Evolutionary conservation across 2,888 invertebrate species (phyloP).

Genomic region (Chloroclysta siterata): DNA sequence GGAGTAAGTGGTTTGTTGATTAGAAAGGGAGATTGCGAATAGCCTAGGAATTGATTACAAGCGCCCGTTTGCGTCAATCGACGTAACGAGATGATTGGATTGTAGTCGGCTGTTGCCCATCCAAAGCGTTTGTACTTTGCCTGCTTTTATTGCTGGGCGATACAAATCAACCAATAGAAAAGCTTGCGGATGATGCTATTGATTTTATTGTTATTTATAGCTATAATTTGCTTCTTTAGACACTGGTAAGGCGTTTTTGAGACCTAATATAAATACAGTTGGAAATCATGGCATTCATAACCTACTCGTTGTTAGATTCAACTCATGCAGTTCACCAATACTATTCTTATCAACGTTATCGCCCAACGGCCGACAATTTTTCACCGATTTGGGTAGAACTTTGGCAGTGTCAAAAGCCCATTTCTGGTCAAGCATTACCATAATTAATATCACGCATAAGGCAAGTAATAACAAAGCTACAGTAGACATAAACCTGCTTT

Average conservation of each 20-base stretch:
- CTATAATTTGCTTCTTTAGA: background rate
- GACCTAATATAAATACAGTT: background rate
- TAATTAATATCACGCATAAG: background rate
- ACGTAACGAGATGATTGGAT: constrained; percentile 29
- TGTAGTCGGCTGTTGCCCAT: constrained; percentile 15
- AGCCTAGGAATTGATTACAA: constrained; percentile 23
- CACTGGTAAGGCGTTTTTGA: background rate
- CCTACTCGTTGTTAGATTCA: background rate
- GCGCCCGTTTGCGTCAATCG: constrained; percentile 26
- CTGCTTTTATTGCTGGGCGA: background rate
- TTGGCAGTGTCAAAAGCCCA: background rate
- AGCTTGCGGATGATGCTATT: background rate
- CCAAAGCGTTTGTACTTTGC: constrained; percentile 10
- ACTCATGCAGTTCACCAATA: background rate
- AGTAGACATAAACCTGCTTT: too few species aligned
- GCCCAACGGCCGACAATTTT: background rate
- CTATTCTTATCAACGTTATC: constrained; percentile 6
- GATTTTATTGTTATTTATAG: background rate
- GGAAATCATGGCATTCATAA: background rate
- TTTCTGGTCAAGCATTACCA: background rate
- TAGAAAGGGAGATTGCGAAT: constrained; percentile 19
- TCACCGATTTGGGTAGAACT: background rate
- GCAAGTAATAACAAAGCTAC: too few species aligned
- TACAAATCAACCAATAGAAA: constrained; percentile 12
- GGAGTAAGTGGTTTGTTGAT: constrained; percentile 17